phyloP scores from a whole-genome alignment of 2,888 invertebrate species.

The Amphimallon solstitiale region DNA sequence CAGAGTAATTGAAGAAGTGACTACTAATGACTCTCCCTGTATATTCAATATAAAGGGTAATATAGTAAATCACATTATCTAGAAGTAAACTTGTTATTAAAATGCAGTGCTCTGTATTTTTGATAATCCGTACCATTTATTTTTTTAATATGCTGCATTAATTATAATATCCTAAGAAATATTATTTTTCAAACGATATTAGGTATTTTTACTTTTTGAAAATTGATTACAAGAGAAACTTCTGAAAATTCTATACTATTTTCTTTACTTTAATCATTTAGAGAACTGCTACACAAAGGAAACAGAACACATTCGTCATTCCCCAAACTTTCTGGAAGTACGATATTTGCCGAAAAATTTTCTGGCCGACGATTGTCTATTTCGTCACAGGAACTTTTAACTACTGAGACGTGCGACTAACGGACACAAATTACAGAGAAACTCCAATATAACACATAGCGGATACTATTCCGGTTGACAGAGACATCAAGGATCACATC shows the following conservation, averaged over 20 bases:
- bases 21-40: no score
- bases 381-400: constrained; percentile 41
- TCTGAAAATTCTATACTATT: no score
- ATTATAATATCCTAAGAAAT: no score
- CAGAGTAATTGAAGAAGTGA: no score
- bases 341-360: constrained; percentile 9
- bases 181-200: neutral
- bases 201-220: no score
- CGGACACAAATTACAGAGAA: constrained; percentile 57
- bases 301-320: constrained; percentile 15
- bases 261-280: neutral
- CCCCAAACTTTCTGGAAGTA: constrained; percentile 2
- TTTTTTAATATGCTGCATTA: no score
- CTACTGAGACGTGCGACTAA: constrained; percentile 55
- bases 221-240: neutral
- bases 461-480: constrained; percentile 58
- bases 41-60: no score
- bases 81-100: no score
- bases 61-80: no score
- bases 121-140: no score
- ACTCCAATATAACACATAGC: constrained; percentile 61
- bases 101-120: no score
- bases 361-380: constrained; percentile 22
- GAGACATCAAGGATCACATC: constrained; percentile 60
- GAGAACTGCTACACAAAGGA: neutral